These are phyloP conservation scores for Montifringilla adamsi DNA, from an alignment of 2,113 vertebrate genomes.

Conservation along the genomic window DNA sequence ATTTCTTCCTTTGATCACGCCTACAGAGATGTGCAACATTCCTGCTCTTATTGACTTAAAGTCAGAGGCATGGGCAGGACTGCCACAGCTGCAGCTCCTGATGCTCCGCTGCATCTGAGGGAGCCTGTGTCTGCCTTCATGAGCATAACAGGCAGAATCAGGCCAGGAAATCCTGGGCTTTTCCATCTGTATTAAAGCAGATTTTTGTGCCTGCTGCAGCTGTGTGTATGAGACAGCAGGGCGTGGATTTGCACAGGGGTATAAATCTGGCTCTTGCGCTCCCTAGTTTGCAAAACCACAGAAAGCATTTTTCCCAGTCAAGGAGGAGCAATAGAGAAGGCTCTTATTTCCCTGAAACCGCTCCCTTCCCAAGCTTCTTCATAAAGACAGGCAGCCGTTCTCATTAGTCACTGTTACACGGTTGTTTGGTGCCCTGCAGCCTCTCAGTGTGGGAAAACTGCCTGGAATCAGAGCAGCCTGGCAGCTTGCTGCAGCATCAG, in stretches of 20 bases:
- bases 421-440: background rate
- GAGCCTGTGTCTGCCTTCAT: background rate
- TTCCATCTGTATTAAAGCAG: background rate
- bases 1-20: background rate
- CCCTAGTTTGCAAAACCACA: background rate
- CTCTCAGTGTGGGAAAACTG: background rate
- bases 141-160: background rate
- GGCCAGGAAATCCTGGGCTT: background rate
- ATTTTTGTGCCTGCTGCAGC: background rate
- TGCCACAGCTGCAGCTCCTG: background rate
- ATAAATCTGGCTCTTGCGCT: fast-evolving
- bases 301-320: background rate
- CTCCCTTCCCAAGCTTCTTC: background rate
- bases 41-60: background rate
- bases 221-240: fast-evolving
- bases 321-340: background rate
- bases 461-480: background rate
- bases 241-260: background rate
- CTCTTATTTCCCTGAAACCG: background rate
- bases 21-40: background rate
- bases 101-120: fast-evolving
- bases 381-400: background rate
- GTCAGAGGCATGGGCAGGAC: background rate
- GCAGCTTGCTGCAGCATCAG: background rate
- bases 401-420: background rate